phyloP scores from a whole-genome alignment of 2,797 vertebrate genomes.

The Phoxinus dragarum region DNA sequence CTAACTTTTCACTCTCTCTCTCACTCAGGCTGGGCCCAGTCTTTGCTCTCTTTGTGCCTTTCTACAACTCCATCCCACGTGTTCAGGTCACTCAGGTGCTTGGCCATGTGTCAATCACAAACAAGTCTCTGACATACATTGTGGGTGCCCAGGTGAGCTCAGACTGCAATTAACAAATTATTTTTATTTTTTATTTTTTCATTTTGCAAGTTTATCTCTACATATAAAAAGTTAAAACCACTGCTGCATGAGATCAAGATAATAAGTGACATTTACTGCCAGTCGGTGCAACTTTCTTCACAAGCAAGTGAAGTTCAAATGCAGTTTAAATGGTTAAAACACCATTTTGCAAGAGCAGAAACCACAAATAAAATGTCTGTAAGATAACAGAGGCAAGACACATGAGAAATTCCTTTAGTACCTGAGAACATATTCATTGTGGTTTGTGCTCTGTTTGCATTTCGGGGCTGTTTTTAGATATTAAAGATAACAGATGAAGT shows the following conservation, averaged over 20 bases:
- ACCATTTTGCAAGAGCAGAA: not conserved
- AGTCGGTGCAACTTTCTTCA: too few relatives aligned
- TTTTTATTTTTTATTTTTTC: not conserved
- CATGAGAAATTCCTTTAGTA: not conserved
- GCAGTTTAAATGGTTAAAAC: not conserved
- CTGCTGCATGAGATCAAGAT: slow-evolving; percentile 1
- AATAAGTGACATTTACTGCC: not conserved
- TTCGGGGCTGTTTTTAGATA: not conserved
- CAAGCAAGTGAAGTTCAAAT: too few relatives aligned
- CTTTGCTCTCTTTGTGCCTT: slow-evolving; percentile 95
- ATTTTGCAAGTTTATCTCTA: not conserved
- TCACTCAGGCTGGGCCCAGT: slow-evolving; percentile 88
- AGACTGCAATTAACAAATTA: not conserved
- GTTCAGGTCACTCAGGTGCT: slow-evolving; percentile 92
- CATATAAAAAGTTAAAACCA: not conserved
- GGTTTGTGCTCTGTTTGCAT: not conserved
- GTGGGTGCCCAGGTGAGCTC: slow-evolving; percentile 84
- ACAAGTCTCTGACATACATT: slow-evolving; percentile 96
- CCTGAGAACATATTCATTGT: not conserved
- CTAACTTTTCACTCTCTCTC: slow-evolving; percentile 54
- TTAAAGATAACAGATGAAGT: not conserved
- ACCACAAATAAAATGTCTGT: not conserved
- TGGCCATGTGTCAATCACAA: slow-evolving; percentile 91
- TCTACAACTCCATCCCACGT: slow-evolving; percentile 91
- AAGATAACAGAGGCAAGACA: not conserved